Base-by-base conservation (phyloP, 2,888 invertebrate species). In the Leptarthrus brevirostris region DNA sequence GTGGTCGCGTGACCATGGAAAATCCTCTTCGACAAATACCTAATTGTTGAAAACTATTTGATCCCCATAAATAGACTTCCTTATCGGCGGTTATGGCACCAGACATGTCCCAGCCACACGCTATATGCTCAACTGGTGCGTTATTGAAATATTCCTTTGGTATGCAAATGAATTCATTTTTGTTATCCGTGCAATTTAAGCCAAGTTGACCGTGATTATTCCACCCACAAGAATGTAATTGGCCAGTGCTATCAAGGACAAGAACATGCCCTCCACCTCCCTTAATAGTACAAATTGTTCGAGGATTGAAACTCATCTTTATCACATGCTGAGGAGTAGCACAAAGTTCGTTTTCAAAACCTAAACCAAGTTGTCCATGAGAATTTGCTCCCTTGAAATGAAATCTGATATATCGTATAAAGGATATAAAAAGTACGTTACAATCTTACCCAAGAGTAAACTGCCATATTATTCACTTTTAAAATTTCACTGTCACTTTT, bases 341-440 rank as follows among this genome's bases (percentile, higher is more conserved):
- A 77, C 90, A 88, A 85, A 92, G 89, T 81, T 94, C 94, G 78
- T 88, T 90, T 78, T 87, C 86, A 75, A 86, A 82, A 75, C 90
- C 91, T 80, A 91, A 87, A 76, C 92, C 92, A 76, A 94, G 86
- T 84, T 94, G 94, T 64, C 93, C 93, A 82, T 93, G 92, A 76
- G 93, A 93, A 85, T 94, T 94, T 74, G 94, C 93, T 80, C 94
- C 94, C 94, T n/a, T n/a, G n/a, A n/a, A n/a, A n/a, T n/a, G n/a
- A n/a, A n/a, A n/a, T n/a, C n/a, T n/a, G n/a, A n/a, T n/a, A n/a
- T n/a, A n/a, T n/a, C n/a, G n/a, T n/a, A n/a, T n/a, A n/a, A n/a
- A n/a, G n/a, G n/a, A n/a, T n/a, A n/a, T n/a, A n/a, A n/a, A n/a
- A n/a, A n/a, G n/a, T n/a, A n/a, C n/a, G n/a, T n/a, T n/a, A n/a